Base-by-base conservation (phyloP, 2,113 vertebrate genomes). In the Agelaius tricolor region DNA sequence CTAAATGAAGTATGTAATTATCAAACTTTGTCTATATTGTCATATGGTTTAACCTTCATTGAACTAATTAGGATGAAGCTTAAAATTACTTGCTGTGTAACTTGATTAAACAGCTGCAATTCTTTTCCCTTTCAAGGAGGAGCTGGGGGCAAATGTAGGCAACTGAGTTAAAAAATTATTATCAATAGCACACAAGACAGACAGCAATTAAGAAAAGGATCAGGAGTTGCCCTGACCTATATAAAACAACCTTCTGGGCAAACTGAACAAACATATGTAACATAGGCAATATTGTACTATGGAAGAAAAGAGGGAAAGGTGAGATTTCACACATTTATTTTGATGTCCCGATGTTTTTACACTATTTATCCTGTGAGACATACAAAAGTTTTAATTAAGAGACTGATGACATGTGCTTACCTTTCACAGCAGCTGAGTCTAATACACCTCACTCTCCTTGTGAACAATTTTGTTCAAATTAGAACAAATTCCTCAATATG, bases 1-100 rank as follows among this genome's bases (percentile, higher is more conserved):
- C 74, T 92, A 94, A 97, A 97, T 96, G 90, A 97, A 94, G 84
- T 86, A 54, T 83, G 59, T 83, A 96, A 96, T 97, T 96, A 95
- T 76, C 67, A 97, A 84, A 90, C 8, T 61, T 95, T 88, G 95
- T 96, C 94, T 97, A 84, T 95, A 71, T 62, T 84, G 72, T 97
- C 89, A 54, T 63, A 90, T 66, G 59, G 59, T 94, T 97, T 96
- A 95, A 95, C 67, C 91, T 97, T 93, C 95, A 97, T 96, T 96
- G 81, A 96, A 94, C 67, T 95, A 96, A 97, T 97, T 96, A 97
- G n/a, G 57, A 69, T 75, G 71, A 95, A 77, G 33, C 65, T 95
- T 94, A 87, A 91, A 89, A 93, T 81, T 78, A 89, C 51, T 96
- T 97, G 74, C 54, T 89, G 79, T 84, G 72, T 88, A 95, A 75